Conservation (phyloP, 2,888 invertebrate genomes). For the Sminthurinus aureus region DNA sequence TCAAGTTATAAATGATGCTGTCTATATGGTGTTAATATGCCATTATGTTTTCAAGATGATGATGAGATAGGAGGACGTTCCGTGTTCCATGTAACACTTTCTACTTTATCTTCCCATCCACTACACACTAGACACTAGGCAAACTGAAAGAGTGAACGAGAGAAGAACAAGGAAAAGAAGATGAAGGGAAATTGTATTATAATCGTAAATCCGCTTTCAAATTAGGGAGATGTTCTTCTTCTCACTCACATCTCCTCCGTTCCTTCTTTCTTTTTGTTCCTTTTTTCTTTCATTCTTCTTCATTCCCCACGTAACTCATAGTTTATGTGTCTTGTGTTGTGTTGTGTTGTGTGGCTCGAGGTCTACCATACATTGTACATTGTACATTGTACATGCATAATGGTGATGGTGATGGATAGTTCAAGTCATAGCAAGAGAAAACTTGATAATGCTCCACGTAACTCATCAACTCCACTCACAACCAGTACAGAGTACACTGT, state of each 20-base stretch:
- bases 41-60: conserved; percentile 32
- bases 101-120: conserved; percentile 4
- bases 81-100: conserved; percentile 18
- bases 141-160: no score
- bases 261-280: neutral
- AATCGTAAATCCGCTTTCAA: conserved; percentile 30
- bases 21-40: conserved; percentile 32
- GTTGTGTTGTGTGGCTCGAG: no score
- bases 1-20: conserved; percentile 18
- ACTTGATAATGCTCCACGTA: neutral
- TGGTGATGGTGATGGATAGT: conserved; percentile 14
- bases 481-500: no score
- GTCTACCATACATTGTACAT: no score
- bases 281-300: neutral
- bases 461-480: neutral
- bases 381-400: neutral
- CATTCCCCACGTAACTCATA: no score
- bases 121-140: neutral
- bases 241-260: neutral
- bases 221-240: conserved; percentile 18
- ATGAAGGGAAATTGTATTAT: neutral
- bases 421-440: neutral
- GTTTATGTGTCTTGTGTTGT: no score
- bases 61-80: conserved; percentile 33
- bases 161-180: no score